These are phyloP conservation scores for Cydia splendana DNA, from an alignment of 1,140 invertebrate genomes.

Conservation along the genomic window DNA sequence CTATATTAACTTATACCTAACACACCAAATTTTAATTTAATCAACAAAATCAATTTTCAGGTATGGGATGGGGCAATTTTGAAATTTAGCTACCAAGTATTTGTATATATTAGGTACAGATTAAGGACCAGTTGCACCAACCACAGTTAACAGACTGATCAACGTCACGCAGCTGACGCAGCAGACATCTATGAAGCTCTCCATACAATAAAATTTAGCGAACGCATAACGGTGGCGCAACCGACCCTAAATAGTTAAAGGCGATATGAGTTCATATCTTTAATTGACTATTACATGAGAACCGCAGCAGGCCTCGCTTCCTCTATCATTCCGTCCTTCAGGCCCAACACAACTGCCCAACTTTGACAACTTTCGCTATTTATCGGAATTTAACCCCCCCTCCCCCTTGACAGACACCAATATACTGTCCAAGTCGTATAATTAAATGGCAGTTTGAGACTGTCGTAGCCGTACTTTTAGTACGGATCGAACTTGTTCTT, in stretches of 20 bases:
- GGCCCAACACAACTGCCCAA: constrained; percentile 5
- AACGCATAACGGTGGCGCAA: too few relatives aligned
- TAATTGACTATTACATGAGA: neutral
- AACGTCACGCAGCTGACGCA: too few relatives aligned
- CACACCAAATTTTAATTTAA: too few relatives aligned
- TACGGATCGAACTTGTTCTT: constrained; percentile 5
- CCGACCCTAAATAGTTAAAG: too few relatives aligned
- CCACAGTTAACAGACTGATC: too few relatives aligned
- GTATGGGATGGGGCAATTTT: too few relatives aligned
- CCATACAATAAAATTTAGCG: too few relatives aligned
- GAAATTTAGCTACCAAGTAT: too few relatives aligned
- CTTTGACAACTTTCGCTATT: constrained; percentile 18
- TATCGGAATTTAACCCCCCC: neutral
- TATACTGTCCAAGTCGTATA: constrained; percentile 27
- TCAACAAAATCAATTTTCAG: too few relatives aligned
- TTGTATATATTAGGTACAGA: neutral
- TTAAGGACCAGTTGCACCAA: too few relatives aligned
- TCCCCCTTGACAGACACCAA: constrained; percentile 22
- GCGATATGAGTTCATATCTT: neutral
- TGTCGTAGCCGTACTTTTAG: neutral
- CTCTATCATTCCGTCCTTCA: neutral
- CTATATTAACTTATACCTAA: too few relatives aligned
- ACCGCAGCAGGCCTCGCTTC: neutral
- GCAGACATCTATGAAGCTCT: too few relatives aligned
- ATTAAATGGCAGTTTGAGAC: constrained; percentile 28